These are phyloP conservation scores for Campylorhamphus procurvoides DNA, from an alignment of 2,113 vertebrate species.

Conservation along the genomic window DNA sequence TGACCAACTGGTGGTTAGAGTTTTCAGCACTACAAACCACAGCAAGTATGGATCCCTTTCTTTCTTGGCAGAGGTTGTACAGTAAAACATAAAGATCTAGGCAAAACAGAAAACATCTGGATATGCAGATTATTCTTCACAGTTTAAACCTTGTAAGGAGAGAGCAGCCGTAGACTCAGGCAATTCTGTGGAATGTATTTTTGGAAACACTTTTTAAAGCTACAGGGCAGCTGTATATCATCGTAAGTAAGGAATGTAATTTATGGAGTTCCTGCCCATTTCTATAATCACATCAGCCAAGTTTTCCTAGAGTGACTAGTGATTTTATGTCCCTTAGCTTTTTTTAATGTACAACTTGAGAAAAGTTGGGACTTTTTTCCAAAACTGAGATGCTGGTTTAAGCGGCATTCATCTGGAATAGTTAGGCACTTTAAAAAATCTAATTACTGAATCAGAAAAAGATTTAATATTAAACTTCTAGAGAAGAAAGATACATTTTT, in stretches of 20 bases:
- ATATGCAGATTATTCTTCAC: slow-evolving; percentile 46
- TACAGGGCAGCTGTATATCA: slow-evolving; percentile 22
- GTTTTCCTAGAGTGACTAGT: slow-evolving; percentile 37
- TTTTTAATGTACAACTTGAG: neutral
- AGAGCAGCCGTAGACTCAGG: neutral
- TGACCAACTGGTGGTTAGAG: neutral
- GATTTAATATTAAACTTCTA: neutral
- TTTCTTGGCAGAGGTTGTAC: neutral
- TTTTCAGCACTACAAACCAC: slow-evolving; percentile 44
- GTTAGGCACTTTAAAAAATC: neutral
- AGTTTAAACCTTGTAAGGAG: slow-evolving; percentile 39
- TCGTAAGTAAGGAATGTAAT: slow-evolving; percentile 33
- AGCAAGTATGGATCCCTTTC: slow-evolving; percentile 11
- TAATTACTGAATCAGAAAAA: neutral
- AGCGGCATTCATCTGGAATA: neutral
- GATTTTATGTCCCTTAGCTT: slow-evolving; percentile 14
- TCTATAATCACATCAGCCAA: slow-evolving; percentile 31
- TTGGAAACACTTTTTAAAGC: slow-evolving; percentile 52
- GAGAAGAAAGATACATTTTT: slow-evolving; percentile 11
- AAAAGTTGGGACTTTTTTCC: neutral
- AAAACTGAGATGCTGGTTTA: neutral
- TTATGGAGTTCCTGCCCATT: slow-evolving; percentile 26
- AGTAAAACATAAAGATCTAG: slow-evolving; percentile 28
- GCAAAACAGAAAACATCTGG: slow-evolving; percentile 23
- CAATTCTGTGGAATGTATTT: slow-evolving; percentile 6